Evolutionary conservation across 2,888 invertebrate genomes (phyloP).

Genomic region (Caenorhabditis sp.): DNA sequence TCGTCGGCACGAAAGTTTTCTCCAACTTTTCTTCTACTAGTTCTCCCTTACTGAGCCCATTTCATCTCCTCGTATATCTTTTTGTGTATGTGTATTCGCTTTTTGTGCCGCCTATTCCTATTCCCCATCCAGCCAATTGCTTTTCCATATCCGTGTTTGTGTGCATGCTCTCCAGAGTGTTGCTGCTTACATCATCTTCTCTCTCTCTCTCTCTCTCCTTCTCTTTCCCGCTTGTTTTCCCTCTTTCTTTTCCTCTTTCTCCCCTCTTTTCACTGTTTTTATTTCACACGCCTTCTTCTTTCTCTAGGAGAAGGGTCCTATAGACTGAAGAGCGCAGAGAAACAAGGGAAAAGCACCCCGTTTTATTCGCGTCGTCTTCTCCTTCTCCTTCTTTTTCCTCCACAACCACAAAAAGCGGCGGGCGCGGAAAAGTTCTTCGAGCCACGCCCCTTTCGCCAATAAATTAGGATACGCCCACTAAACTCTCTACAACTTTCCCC

Average conservation of each 20-base stretch:
- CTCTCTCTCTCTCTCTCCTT: background rate
- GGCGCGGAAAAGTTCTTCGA: slow-evolving; percentile 30
- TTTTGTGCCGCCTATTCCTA: background rate
- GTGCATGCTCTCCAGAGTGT: slow-evolving; percentile 38
- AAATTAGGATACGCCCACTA: slow-evolving; percentile 26
- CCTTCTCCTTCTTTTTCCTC: slow-evolving; percentile 11
- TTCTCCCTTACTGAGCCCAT: background rate
- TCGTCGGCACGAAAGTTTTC: slow-evolving; percentile 3
- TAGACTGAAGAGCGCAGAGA: slow-evolving; percentile 2
- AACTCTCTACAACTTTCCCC: background rate
- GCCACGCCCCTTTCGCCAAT: slow-evolving; percentile 35
- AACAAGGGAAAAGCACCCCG: slow-evolving; percentile 3
- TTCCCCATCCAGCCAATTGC: slow-evolving; percentile 22
- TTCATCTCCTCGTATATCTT: slow-evolving; percentile 11
- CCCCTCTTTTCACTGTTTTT: slow-evolving; percentile 9
- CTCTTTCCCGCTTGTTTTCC: slow-evolving; percentile 1
- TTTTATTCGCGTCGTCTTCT: slow-evolving; percentile 41
- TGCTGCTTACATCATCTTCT: slow-evolving; percentile 40
- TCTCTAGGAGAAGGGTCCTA: no score
- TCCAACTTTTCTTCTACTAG: background rate
- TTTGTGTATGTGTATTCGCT: slow-evolving; percentile 12
- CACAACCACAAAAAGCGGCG: slow-evolving; percentile 14
- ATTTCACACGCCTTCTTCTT: slow-evolving; percentile 30
- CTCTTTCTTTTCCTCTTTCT: background rate
- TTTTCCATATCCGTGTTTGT: slow-evolving; percentile 37